Conservation (phyloP, 2,888 invertebrate species). For the Perdita meconis region DNA sequence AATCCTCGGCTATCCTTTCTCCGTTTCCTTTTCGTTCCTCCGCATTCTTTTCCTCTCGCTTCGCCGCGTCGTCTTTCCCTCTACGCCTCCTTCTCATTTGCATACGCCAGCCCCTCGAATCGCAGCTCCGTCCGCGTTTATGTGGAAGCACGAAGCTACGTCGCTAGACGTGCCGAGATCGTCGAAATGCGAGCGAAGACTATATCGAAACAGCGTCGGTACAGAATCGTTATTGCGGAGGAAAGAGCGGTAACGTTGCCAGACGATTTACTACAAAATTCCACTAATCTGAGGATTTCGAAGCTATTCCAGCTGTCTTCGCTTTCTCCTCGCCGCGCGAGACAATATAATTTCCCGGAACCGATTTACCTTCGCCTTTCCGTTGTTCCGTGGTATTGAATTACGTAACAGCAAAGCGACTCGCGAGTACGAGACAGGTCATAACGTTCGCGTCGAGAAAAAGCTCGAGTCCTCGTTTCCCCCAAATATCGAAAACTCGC, state of each 20-base stretch:
- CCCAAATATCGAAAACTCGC: slow-evolving; percentile 18
- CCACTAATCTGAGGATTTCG: slow-evolving; percentile 67
- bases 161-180: slow-evolving; percentile 51
- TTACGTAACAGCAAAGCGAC: slow-evolving; percentile 28
- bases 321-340: not conserved
- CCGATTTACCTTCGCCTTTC: slow-evolving; percentile 24
- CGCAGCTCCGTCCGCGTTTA: slow-evolving; percentile 33
- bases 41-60: slow-evolving; percentile 8
- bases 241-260: slow-evolving; percentile 29
- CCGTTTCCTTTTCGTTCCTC: slow-evolving; percentile 14
- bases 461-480: too few relatives aligned
- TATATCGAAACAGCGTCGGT: slow-evolving; percentile 62
- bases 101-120: slow-evolving; percentile 15
- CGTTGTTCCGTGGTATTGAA: slow-evolving; percentile 13
- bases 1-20: not conserved
- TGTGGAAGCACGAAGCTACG: slow-evolving; percentile 49
- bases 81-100: slow-evolving; percentile 17
- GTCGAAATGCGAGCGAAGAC: slow-evolving; percentile 50
- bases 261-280: slow-evolving; percentile 63
- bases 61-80: slow-evolving; percentile 4
- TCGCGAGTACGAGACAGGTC: too few relatives aligned
- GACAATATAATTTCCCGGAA: slow-evolving; percentile 48
- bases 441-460: too few relatives aligned
- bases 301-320: slow-evolving; percentile 40
- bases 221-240: slow-evolving; percentile 71